Percentiles rank a stretch among this genome's conserved stretches.
Conservation (phyloP, 2,888 invertebrate genomes). For the Eledona agricola region DNA sequence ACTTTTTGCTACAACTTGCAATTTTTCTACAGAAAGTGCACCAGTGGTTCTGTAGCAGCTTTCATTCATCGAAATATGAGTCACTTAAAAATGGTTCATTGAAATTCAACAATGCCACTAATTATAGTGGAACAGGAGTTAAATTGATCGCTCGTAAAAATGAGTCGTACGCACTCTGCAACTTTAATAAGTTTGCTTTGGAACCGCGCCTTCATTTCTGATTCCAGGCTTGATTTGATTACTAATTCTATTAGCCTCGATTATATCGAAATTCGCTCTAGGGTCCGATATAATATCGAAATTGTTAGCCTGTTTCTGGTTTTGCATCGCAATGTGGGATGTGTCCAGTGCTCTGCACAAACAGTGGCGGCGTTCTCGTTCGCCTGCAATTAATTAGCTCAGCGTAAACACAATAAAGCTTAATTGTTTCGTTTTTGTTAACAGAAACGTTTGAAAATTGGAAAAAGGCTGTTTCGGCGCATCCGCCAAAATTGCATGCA, state of each 20-base stretch:
- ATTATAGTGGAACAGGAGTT: too few relatives aligned
- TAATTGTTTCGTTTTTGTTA: conserved; percentile 8
- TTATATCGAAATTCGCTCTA: conserved; percentile 12
- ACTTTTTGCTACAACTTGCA: too few relatives aligned
- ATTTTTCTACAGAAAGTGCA: too few relatives aligned
- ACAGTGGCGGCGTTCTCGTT: conserved; percentile 5
- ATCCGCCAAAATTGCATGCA: conserved; percentile 5
- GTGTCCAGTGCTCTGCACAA: conserved; percentile 11
- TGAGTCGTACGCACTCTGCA: too few relatives aligned
- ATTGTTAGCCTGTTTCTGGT: conserved; percentile 20
- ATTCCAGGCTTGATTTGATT: conserved; percentile 3
- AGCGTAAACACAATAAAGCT: conserved; percentile 6
- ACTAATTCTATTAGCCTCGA: conserved; percentile 5
- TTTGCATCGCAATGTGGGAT: conserved; percentile 21
- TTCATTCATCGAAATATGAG: too few relatives aligned
- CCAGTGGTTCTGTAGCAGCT: too few relatives aligned
- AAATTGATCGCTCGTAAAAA: too few relatives aligned
- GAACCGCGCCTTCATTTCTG: too few relatives aligned
- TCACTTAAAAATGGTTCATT: too few relatives aligned
- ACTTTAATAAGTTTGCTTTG: too few relatives aligned
- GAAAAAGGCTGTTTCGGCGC: background rate
- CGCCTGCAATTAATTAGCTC: conserved; percentile 12
- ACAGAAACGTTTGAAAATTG: background rate
- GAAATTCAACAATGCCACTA: too few relatives aligned
- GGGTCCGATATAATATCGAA: conserved; percentile 9